Evolutionary conservation across 2,888 invertebrate genomes (phyloP).

Genomic region (Agrotis exclamationis): DNA sequence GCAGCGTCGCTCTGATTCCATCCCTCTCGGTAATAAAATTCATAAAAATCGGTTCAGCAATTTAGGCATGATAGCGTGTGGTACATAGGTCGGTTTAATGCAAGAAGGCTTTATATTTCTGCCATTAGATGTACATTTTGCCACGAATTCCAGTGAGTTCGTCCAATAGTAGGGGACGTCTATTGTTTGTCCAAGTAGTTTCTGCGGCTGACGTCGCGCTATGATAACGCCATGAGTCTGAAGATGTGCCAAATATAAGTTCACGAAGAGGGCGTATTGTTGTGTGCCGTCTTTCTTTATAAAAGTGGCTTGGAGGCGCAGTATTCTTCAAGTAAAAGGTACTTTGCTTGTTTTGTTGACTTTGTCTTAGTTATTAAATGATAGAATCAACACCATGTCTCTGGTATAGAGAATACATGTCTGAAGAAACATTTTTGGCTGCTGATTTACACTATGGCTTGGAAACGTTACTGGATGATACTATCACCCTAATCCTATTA

Average conservation of each 20-base stretch:
- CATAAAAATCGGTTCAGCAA: too few species aligned
- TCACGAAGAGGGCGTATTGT: constrained; percentile 48
- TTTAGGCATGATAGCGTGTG: too few species aligned
- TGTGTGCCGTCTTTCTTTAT: constrained; percentile 35
- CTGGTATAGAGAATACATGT: neutral
- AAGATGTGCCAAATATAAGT: constrained; percentile 50
- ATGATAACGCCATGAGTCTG: constrained; percentile 32
- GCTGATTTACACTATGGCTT: too few species aligned
- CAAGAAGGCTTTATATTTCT: neutral
- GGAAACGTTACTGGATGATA: too few species aligned
- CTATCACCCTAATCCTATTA: too few species aligned
- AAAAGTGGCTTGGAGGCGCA: constrained; percentile 9
- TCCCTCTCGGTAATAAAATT: too few species aligned
- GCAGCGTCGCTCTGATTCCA: too few species aligned
- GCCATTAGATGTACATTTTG: neutral
- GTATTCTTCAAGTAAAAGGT: constrained; percentile 14
- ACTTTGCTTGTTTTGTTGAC: constrained; percentile 5
- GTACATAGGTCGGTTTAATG: neutral
- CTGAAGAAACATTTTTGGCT: neutral
- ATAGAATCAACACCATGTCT: neutral
- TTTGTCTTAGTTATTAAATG: neutral
- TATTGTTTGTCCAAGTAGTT: constrained; percentile 55
- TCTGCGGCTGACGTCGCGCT: constrained; percentile 41
- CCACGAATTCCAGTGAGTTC: constrained; percentile 26
- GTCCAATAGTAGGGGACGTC: constrained; percentile 34